These are phyloP conservation scores for Lithobates sylvaticus DNA, from an alignment of 2,797 vertebrate genomes.

Conservation along the genomic window DNA sequence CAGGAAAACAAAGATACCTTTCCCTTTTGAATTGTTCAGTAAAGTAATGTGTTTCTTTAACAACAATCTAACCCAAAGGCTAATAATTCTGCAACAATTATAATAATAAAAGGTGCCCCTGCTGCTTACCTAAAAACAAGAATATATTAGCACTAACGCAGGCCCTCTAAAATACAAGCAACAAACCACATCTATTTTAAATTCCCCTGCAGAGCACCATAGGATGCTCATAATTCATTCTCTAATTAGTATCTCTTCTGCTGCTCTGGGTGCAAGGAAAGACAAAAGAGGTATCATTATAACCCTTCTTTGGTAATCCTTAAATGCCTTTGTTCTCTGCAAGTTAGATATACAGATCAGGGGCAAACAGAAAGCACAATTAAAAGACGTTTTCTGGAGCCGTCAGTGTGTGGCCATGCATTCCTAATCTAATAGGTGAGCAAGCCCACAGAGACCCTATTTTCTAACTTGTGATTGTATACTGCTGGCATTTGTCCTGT, in stretches of 20 bases:
- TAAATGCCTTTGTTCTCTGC: slow-evolving; percentile 77
- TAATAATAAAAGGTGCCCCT: slow-evolving; percentile 80
- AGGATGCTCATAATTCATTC: slow-evolving; percentile 86
- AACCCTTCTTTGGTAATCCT: slow-evolving; percentile 78
- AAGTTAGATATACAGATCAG: slow-evolving; percentile 70
- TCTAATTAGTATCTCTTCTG: slow-evolving; percentile 86
- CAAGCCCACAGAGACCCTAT: slow-evolving; percentile 38
- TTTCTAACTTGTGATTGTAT: slow-evolving; percentile 56
- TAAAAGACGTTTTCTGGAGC: slow-evolving; percentile 67
- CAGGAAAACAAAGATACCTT: slow-evolving; percentile 77
- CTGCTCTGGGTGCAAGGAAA: slow-evolving; percentile 79
- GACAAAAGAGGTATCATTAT: slow-evolving; percentile 80
- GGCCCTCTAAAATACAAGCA: slow-evolving; percentile 74
- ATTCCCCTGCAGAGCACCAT: slow-evolving; percentile 83
- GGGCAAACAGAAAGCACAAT: slow-evolving; percentile 72
- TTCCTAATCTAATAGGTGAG: slow-evolving; percentile 67
- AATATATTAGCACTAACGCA: slow-evolving; percentile 79
- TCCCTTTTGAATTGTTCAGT: slow-evolving; percentile 74
- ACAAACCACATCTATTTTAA: slow-evolving; percentile 80
- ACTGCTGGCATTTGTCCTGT: slow-evolving; percentile 59
- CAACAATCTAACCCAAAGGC: slow-evolving; percentile 80
- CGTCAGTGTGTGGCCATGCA: slow-evolving; percentile 61
- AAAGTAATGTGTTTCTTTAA: slow-evolving; percentile 84
- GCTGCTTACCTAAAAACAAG: slow-evolving; percentile 79
- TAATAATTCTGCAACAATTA: slow-evolving; percentile 85